phyloP scores from a whole-genome alignment of 1,140 invertebrate genomes.

The Asobara japonica region DNA sequence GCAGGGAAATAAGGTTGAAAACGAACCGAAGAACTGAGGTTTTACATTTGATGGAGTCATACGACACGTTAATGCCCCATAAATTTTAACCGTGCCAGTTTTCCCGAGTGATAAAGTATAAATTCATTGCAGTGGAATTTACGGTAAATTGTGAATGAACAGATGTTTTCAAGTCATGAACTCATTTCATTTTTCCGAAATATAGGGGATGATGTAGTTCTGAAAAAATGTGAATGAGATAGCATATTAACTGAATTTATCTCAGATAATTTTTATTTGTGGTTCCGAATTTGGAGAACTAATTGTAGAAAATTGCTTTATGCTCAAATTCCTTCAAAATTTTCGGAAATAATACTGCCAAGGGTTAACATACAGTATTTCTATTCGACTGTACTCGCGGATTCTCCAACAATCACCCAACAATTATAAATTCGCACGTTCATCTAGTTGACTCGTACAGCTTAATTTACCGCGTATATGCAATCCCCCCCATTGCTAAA shows the following conservation, averaged over 20 bases:
- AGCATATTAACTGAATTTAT: too few relatives aligned
- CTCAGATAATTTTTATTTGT: too few relatives aligned
- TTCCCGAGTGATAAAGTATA: not conserved
- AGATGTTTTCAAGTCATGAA: not conserved
- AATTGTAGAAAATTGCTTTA: too few relatives aligned
- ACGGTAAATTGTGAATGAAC: not conserved
- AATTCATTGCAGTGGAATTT: not conserved
- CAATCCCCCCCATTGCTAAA: not conserved
- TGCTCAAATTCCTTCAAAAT: too few relatives aligned
- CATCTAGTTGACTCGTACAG: not conserved
- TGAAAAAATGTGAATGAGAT: not conserved
- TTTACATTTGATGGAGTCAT: constrained; percentile 5
- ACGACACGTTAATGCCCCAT: constrained; percentile 6
- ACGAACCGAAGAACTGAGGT: not conserved
- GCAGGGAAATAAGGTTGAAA: not conserved
- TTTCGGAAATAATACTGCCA: too few relatives aligned
- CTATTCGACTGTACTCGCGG: not conserved
- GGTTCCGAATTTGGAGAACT: too few relatives aligned
- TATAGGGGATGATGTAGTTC: not conserved
- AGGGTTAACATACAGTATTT: too few relatives aligned
- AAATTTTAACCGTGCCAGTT: not conserved
- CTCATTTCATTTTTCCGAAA: not conserved
- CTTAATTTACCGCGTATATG: not conserved
- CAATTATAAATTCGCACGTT: constrained; percentile 7
- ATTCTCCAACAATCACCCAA: not conserved